Conservation (phyloP, 1,140 invertebrate species). For the Euschistus heros region DNA sequence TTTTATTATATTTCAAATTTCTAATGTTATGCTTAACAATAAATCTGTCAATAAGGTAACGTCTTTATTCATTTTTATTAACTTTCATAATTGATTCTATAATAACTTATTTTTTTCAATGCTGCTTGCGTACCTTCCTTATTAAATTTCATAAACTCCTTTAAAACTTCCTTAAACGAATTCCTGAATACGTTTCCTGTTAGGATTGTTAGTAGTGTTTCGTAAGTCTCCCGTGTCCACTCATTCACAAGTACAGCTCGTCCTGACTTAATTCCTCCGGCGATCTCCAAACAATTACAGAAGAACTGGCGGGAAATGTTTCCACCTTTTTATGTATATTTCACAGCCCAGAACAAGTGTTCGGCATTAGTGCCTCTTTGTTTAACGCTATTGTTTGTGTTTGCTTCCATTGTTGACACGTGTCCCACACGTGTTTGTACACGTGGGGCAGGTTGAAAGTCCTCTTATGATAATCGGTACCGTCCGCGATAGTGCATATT, state of each 20-base stretch:
- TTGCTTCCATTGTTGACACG: constrained; percentile 12
- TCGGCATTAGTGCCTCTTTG: constrained; percentile 9
- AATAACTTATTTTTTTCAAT: no score
- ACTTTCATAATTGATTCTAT: no score
- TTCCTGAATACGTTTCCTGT: not conserved
- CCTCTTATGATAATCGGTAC: not conserved
- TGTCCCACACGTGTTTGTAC: constrained; percentile 8
- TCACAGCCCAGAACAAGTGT: constrained; percentile 5
- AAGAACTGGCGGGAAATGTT: not conserved
- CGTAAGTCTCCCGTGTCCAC: not conserved
- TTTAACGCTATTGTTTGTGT: constrained; percentile 11
- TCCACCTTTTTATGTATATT: constrained; percentile 1
- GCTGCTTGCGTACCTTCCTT: not conserved
- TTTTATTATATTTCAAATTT: no score
- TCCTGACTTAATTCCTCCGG: not conserved
- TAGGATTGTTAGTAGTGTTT: not conserved
- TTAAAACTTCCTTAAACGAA: not conserved
- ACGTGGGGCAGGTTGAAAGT: constrained; percentile 14
- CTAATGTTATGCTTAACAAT: no score
- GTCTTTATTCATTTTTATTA: no score
- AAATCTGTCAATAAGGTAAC: no score
- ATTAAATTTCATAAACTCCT: not conserved
- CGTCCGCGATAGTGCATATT: no score
- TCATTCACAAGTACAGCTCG: not conserved
- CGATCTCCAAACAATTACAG: not conserved